Conservation (phyloP, 2,113 vertebrate genomes). For the Phaethon lepturus region DNA sequence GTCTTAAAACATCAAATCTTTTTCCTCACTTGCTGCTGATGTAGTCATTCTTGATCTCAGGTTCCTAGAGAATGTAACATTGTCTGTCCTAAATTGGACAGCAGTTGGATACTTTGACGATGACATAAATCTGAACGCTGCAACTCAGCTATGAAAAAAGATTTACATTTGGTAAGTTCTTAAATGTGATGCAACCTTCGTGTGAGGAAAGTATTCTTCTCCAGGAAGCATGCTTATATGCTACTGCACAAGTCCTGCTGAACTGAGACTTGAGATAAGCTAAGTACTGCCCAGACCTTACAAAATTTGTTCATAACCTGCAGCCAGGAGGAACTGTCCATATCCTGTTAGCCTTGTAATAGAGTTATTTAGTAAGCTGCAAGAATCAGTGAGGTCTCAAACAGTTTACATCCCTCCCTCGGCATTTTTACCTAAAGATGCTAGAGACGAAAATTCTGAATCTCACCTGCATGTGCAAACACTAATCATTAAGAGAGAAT, state of each 20-base stretch:
- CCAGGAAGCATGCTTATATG: not conserved
- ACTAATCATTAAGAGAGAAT: not conserved
- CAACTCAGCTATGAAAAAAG: not conserved
- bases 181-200: not conserved
- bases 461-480: not conserved
- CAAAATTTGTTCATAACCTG: not conserved
- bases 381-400: not conserved
- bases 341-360: not conserved
- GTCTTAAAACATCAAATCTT: not conserved
- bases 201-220: not conserved
- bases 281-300: not conserved
- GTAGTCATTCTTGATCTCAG: not conserved
- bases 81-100: not conserved
- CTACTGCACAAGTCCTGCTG: not conserved
- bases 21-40: not conserved
- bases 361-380: not conserved
- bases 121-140: not conserved
- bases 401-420: not conserved
- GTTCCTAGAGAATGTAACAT: not conserved
- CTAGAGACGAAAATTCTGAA: not conserved
- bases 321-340: not conserved
- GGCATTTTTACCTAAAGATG: not conserved
- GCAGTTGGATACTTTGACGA: not conserved
- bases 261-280: not conserved
- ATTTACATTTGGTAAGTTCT: not conserved